Evolutionary conservation across 2,888 invertebrate species (phyloP).

Genomic region (Eupsilia transversa): DNA sequence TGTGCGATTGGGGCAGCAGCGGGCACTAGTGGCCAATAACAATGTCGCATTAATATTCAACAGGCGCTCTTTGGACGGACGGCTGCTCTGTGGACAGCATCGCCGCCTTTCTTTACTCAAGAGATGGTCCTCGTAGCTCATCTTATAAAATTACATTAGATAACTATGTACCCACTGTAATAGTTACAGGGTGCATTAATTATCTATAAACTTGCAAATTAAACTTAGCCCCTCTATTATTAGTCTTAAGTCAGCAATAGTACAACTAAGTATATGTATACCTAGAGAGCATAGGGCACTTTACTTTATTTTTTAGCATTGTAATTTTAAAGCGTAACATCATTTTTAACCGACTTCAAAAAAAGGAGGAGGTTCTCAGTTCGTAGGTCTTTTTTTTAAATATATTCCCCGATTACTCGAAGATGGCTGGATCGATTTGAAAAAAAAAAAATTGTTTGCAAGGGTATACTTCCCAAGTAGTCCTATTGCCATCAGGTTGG

Average conservation of each 20-base stretch:
- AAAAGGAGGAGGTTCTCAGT: too few species aligned
- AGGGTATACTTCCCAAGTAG: too few species aligned
- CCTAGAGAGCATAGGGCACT: background rate
- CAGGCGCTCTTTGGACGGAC: slow-evolving; percentile 87
- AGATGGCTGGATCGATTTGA: too few species aligned
- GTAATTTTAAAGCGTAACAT: background rate
- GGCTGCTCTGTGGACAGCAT: slow-evolving; percentile 83
- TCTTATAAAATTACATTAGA: slow-evolving; percentile 73
- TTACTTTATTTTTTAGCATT: background rate
- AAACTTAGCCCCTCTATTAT: background rate
- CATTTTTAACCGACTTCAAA: too few species aligned
- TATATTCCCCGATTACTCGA: too few species aligned
- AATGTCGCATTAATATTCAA: slow-evolving; percentile 91
- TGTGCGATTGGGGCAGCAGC: slow-evolving; percentile 90
- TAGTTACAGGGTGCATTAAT: slow-evolving; percentile 25
- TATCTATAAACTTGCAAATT: background rate
- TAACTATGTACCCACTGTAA: slow-evolving; percentile 42
- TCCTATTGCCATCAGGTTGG: too few species aligned
- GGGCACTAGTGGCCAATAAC: slow-evolving; percentile 90
- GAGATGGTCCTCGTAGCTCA: slow-evolving; percentile 75
- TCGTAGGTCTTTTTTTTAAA: too few species aligned
- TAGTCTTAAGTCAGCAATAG: background rate
- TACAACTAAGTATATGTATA: background rate
- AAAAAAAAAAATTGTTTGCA: too few species aligned
- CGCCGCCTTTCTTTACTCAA: slow-evolving; percentile 82